Percentiles rank a stretch among this genome's conserved stretches.
phyloP scores from a whole-genome alignment of 2,113 vertebrate genomes.

The Mionectes macconnelli region DNA sequence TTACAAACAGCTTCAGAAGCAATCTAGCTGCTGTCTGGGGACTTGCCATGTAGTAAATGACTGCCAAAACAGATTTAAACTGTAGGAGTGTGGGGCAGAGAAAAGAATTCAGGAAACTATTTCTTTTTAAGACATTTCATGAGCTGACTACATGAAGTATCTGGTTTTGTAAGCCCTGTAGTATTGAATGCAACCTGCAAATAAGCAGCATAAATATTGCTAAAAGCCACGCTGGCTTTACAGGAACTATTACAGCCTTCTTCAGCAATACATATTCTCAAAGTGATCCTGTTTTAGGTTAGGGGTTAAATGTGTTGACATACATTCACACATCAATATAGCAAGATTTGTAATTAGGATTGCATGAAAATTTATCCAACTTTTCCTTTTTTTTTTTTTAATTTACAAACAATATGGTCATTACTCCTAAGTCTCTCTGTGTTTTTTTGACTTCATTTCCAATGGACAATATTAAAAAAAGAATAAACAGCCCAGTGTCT shows the following conservation, averaged over 20 bases:
- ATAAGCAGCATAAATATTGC: neutral
- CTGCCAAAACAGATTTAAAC: neutral
- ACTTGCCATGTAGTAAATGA: neutral
- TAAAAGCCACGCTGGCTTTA: neutral
- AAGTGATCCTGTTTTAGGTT: neutral
- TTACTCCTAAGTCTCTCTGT: neutral
- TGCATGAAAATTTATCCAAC: neutral
- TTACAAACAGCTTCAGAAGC: neutral
- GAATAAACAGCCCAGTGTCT: neutral
- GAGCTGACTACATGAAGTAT: neutral
- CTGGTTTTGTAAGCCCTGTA: neutral
- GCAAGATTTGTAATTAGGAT: neutral
- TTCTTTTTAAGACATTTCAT: neutral
- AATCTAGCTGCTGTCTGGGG: neutral
- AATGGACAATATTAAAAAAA: neutral
- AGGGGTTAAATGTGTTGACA: neutral
- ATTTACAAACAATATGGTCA: neutral
- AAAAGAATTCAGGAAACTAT: neutral
- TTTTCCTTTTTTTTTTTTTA: neutral
- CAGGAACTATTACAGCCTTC: neutral
- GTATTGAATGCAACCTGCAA: neutral
- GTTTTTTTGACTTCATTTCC: neutral
- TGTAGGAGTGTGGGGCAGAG: neutral
- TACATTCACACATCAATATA: neutral
- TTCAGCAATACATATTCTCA: neutral